phyloP scores from a whole-genome alignment of 2,888 invertebrate species.

The Clivina fossor region DNA sequence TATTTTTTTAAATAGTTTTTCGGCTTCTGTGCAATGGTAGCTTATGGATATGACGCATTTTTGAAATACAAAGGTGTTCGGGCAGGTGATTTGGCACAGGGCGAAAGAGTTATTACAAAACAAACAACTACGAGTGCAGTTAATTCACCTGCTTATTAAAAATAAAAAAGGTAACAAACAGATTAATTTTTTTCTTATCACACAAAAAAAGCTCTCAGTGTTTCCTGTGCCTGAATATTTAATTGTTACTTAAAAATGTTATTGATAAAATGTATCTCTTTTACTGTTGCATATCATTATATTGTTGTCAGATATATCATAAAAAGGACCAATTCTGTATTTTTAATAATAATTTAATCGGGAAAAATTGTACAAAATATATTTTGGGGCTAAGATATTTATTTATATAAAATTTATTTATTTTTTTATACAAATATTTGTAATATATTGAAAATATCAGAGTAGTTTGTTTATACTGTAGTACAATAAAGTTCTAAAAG shows the following conservation, averaged over 20 bases:
- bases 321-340: slow-evolving; percentile 15
- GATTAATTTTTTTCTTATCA: slow-evolving; percentile 12
- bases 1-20: slow-evolving; percentile 72
- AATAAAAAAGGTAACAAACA: not conserved
- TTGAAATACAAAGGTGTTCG: slow-evolving; percentile 71
- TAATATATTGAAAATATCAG: too few species aligned
- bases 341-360: too few species aligned
- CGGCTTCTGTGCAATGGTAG: slow-evolving; percentile 78
- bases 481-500: too few species aligned
- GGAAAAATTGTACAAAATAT: too few species aligned
- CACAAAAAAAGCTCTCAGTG: slow-evolving; percentile 7
- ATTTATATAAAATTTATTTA: too few species aligned
- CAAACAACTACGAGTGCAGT: slow-evolving; percentile 61
- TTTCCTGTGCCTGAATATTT: slow-evolving; percentile 22
- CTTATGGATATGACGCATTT: slow-evolving; percentile 78
- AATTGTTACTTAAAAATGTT: slow-evolving; percentile 9
- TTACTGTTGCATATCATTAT: slow-evolving; percentile 20
- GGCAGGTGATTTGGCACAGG: slow-evolving; percentile 73
- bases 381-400: too few species aligned
- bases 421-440: too few species aligned
- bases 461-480: too few species aligned
- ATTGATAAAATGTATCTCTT: not conserved
- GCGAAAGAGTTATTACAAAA: slow-evolving; percentile 65
- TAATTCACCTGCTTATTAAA: slow-evolving; percentile 55
- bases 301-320: slow-evolving; percentile 6